phyloP scores from a whole-genome alignment of 92 coral and sea anemone species.

The Epizoanthus stellaris region DNA sequence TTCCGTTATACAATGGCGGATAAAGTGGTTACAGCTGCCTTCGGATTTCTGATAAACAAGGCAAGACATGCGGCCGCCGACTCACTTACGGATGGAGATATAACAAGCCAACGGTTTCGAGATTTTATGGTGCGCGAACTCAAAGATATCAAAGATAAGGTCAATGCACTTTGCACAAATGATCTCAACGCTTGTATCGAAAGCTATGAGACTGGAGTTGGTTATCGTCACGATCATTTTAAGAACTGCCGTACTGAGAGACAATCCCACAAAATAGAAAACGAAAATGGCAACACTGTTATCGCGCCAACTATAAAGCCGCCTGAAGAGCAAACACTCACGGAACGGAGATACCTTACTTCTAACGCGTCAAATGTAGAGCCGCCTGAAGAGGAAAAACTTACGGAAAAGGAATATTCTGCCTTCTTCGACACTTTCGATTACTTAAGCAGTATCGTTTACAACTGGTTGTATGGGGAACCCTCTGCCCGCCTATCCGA shows the following conservation, averaged over 20 bases:
- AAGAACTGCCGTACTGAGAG: neutral
- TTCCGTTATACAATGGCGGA: neutral
- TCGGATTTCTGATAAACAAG: conserved; percentile 11
- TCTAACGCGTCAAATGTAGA: too few relatives aligned
- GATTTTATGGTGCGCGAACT: conserved; percentile 30
- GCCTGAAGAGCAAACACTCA: too few relatives aligned
- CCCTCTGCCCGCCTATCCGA: too few relatives aligned
- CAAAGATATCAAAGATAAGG: conserved; percentile 34
- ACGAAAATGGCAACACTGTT: neutral
- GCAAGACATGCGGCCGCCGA: conserved; percentile 28
- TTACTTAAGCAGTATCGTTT: too few relatives aligned
- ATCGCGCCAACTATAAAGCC: neutral
- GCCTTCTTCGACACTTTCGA: too few relatives aligned
- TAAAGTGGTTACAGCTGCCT: neutral
- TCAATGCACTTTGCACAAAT: conserved; percentile 14
- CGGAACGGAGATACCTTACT: too few relatives aligned
- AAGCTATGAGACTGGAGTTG: conserved; percentile 29
- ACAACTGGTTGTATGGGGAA: too few relatives aligned
- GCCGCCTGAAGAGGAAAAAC: too few relatives aligned
- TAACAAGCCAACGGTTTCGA: conserved; percentile 23
- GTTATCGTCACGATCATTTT: conserved; percentile 11
- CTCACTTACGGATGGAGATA: conserved; percentile 25
- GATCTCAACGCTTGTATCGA: conserved; percentile 40
- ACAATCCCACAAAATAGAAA: neutral
- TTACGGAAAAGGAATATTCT: too few relatives aligned